Evolutionary conservation across 2,797 vertebrate species (phyloP).

Genomic region (Danionella dracula): DNA sequence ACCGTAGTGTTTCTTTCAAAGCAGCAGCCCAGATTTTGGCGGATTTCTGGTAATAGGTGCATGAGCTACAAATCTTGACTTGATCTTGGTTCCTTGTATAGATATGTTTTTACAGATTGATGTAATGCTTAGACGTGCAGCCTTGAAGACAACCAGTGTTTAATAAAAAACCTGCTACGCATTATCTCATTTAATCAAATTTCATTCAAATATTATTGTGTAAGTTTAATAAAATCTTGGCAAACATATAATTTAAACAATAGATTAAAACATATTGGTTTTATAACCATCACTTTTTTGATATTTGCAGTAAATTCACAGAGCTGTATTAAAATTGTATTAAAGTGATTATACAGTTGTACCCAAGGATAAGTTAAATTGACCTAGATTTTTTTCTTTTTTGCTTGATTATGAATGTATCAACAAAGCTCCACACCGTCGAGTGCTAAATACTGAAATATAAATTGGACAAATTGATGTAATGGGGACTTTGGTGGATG

Average conservation of each 20-base stretch:
- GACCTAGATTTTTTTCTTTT: too few relatives aligned
- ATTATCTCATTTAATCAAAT: not conserved
- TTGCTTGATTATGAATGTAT: too few relatives aligned
- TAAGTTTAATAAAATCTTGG: not conserved
- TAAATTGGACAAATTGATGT: too few relatives aligned
- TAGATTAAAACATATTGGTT: not conserved
- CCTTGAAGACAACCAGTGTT: not conserved
- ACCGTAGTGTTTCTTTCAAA: constrained; percentile 46
- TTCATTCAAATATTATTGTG: not conserved
- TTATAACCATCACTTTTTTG: not conserved
- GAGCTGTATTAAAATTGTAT: too few relatives aligned
- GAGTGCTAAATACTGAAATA: too few relatives aligned
- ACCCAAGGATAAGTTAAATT: too few relatives aligned
- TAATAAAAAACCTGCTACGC: constrained; percentile 2
- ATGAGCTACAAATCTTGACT: not conserved
- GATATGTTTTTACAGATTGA: not conserved
- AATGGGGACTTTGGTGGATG: too few relatives aligned
- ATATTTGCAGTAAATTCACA: constrained; percentile 4
- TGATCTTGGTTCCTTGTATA: not conserved
- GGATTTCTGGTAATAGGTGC: constrained; percentile 54
- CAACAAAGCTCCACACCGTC: too few relatives aligned
- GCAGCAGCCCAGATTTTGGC: constrained; percentile 52
- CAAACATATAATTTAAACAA: not conserved
- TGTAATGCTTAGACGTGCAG: not conserved
- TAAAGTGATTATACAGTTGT: too few relatives aligned